These are phyloP conservation scores for Syrrhaptes paradoxus DNA, from an alignment of 2,113 vertebrate species.

Conservation along the genomic window DNA sequence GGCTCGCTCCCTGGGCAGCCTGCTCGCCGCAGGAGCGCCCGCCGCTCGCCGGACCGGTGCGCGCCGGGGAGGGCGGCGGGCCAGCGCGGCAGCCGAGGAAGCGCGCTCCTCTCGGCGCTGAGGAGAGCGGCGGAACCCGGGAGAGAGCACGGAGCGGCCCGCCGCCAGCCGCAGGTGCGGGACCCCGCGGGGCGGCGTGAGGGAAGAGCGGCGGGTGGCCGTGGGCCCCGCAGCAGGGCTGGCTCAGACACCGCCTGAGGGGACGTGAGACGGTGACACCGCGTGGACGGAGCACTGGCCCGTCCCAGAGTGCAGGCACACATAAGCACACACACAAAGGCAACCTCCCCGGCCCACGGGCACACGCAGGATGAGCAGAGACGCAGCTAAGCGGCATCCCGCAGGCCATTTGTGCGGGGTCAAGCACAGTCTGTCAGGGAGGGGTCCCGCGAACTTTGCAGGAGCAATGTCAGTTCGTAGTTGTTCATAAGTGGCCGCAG, in stretches of 20 bases:
- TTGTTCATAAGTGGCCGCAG: accelerated
- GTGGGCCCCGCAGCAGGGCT: background rate
- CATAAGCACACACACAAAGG: accelerated
- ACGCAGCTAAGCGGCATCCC: background rate
- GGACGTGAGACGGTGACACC: background rate
- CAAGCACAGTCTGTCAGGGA: accelerated
- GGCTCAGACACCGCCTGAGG: background rate
- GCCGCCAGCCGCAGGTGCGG: too few species aligned
- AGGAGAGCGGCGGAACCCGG: too few species aligned
- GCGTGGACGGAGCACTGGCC: background rate
- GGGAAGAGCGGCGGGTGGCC: background rate
- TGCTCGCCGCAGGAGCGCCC: background rate
- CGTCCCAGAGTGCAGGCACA: background rate
- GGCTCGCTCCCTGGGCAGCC: too few species aligned
- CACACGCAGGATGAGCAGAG: background rate
- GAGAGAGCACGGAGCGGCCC: too few species aligned
- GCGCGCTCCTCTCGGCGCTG: background rate
- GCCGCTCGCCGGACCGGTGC: too few species aligned
- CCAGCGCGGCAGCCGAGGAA: too few species aligned
- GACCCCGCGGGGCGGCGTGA: too few species aligned
- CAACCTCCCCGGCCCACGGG: accelerated
- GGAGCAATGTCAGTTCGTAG: accelerated
- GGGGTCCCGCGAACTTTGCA: accelerated
- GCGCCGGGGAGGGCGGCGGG: too few species aligned
- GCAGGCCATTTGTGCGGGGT: accelerated